Evolutionary conservation across 2,888 invertebrate genomes (phyloP).

Genomic region (Tachina lurida): DNA sequence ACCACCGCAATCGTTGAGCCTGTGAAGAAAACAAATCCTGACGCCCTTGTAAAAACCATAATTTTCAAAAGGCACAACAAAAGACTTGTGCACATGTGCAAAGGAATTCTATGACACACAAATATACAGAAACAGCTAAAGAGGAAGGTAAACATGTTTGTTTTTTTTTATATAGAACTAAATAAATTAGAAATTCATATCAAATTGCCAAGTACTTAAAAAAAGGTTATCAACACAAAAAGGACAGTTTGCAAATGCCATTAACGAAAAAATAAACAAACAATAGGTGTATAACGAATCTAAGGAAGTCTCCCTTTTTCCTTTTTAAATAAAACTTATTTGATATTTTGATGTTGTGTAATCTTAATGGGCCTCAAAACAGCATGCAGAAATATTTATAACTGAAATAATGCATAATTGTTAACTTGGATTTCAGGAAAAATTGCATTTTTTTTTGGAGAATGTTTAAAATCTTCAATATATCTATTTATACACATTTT

Average conservation of each 20-base stretch:
- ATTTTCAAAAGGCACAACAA: conserved; percentile 12
- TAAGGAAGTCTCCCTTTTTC: background rate
- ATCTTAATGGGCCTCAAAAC: conserved; percentile 1
- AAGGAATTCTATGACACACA: conserved; percentile 29
- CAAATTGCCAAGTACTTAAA: conserved; percentile 52
- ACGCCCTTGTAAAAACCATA: conserved; percentile 55
- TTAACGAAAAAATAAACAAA: conserved; percentile 29
- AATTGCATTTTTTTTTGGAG: no score
- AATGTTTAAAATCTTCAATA: no score
- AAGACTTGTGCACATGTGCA: conserved; percentile 8
- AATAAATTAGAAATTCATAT: conserved; percentile 32
- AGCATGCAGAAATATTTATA: no score
- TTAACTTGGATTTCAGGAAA: no score
- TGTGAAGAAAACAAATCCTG: conserved; percentile 31
- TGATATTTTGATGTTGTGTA: background rate
- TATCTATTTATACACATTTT: no score
- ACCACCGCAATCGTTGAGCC: background rate
- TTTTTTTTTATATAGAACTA: conserved; percentile 11
- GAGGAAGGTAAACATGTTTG: background rate
- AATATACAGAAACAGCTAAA: background rate
- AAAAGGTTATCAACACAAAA: conserved; percentile 20
- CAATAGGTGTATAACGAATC: conserved; percentile 31
- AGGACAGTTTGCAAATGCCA: conserved; percentile 40
- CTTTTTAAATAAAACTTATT: background rate
- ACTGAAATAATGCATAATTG: no score